phyloP scores from a whole-genome alignment of 64 coral and sea anemone genomes.

The Montipora sp. region DNA sequence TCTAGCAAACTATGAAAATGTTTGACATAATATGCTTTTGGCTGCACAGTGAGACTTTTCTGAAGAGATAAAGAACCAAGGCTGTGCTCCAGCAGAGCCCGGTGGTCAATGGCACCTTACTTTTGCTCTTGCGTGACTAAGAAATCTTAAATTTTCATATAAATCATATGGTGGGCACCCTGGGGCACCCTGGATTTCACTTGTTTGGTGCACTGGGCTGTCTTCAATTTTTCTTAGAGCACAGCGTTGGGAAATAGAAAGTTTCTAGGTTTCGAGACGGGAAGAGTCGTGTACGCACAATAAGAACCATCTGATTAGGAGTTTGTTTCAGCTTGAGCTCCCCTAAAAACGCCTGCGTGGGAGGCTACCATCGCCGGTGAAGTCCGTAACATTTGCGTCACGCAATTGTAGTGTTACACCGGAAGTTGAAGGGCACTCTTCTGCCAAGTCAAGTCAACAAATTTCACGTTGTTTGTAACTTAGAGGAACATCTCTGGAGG shows the following conservation, averaged over 20 bases:
- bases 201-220: too few species aligned
- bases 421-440: too few species aligned
- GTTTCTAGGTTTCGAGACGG: too few species aligned
- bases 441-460: too few species aligned
- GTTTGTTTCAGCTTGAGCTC: not conserved
- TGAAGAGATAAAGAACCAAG: not conserved
- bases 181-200: not conserved
- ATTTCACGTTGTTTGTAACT: too few species aligned
- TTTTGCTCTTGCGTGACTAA: not conserved
- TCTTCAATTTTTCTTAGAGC: too few species aligned
- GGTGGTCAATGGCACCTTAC: not conserved
- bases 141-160: not conserved
- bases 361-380: too few species aligned
- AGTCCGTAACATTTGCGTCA: too few species aligned
- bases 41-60: not conserved
- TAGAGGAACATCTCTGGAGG: too few species aligned
- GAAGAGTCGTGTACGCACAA: not conserved
- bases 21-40: not conserved
- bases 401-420: too few species aligned
- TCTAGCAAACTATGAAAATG: not conserved
- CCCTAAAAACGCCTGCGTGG: too few species aligned
- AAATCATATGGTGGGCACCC: not conserved
- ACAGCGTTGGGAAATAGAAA: too few species aligned
- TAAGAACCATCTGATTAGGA: constrained; percentile 13
- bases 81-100: not conserved